These are phyloP conservation scores for Oscheius onirici DNA, from an alignment of 2,888 invertebrate genomes.

Conservation along the genomic window DNA sequence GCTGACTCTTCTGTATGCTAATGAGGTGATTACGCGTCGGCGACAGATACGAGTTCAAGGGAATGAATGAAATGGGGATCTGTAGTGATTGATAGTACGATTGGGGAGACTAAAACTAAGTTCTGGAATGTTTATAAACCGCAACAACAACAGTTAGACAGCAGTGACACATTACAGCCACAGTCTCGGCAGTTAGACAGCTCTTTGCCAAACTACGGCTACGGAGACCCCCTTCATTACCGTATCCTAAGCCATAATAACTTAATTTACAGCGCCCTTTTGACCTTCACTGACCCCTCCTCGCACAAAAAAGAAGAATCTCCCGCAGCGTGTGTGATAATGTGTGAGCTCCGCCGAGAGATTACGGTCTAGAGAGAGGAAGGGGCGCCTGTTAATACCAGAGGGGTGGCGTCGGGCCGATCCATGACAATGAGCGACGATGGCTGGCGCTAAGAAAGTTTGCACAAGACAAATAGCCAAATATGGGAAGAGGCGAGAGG, in stretches of 20 bases:
- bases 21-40: conserved; percentile 29
- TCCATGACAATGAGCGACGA: conserved; percentile 32
- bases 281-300: no score
- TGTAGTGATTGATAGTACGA: conserved; percentile 9
- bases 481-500: conserved; percentile 14
- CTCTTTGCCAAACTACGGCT: no score
- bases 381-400: conserved; percentile 29
- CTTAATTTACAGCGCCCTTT: no score
- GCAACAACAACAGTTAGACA: no score
- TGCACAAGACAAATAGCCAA: conserved; percentile 32
- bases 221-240: no score
- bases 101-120: background rate
- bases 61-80: background rate
- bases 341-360: background rate
- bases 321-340: background rate
- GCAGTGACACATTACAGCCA: no score
- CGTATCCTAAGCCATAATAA: no score
- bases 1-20: conserved; percentile 18
- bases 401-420: conserved; percentile 6
- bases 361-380: conserved; percentile 20
- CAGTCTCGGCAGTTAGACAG: no score
- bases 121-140: no score
- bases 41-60: conserved; percentile 23
- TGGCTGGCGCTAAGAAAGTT: conserved; percentile 36
- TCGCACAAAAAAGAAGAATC: background rate